Evolutionary conservation across 2,113 vertebrate species (phyloP).

Genomic region (Gnathonemus longibarbis): DNA sequence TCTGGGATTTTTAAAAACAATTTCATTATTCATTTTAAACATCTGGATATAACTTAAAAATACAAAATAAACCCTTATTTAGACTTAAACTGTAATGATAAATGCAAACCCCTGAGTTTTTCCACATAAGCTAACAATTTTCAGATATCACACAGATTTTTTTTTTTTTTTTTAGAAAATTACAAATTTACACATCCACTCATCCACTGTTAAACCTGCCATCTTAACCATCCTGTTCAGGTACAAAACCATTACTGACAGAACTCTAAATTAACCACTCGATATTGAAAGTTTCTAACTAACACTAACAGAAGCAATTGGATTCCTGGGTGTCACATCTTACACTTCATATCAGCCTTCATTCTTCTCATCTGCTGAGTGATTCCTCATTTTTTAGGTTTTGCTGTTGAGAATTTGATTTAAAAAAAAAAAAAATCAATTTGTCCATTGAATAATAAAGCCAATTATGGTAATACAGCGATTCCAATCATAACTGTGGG

Average conservation of each 20-base stretch:
- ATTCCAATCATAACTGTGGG: constrained; percentile 1
- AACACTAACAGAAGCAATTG: neutral
- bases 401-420: constrained; percentile 1
- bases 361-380: neutral
- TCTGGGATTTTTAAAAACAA: neutral
- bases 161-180: neutral
- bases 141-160: neutral
- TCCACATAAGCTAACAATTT: neutral
- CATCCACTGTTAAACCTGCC: constrained; percentile 29
- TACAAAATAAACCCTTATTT: neutral
- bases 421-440: neutral
- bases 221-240: constrained; percentile 27
- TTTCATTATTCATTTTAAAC: neutral
- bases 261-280: constrained; percentile 44
- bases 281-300: neutral
- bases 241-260: constrained; percentile 61
- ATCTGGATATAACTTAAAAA: neutral
- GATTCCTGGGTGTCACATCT: neutral
- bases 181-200: constrained; percentile 32
- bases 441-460: neutral
- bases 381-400: neutral
- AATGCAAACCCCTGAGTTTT: neutral
- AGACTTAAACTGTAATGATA: neutral
- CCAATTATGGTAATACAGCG: neutral
- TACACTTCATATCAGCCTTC: neutral